Evolutionary conservation across 2,888 invertebrate genomes (phyloP), one percentile per base, ranked within the genome.

Genomic region (Phlogophora meticulosa): DNA sequence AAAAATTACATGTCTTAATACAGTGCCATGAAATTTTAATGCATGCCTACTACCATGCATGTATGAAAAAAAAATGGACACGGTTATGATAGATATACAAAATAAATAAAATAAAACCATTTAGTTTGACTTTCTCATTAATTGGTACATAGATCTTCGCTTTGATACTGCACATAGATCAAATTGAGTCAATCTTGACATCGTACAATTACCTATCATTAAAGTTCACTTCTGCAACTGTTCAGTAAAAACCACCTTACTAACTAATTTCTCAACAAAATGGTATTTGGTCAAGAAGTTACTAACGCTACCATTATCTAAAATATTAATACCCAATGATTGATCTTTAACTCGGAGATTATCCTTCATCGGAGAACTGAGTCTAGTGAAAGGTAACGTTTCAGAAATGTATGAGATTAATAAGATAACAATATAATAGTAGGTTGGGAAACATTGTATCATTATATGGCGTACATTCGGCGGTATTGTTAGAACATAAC

Each of bases 341-440:
- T 71, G 76, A 76, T 79, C 68, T 68, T 52, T 52, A 68, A 52
- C 24, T 68, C 51, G 13, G 38, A 59, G 60, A 78, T 65, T 72
- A 78, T 81, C 81, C 77, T 73, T 76, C 70, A 62, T 62, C 55
- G 48, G 28, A 28, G 22, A 68, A 13, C n/a, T 22, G 1, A 66
- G 53, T 38, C 40, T 61, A 74, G 87, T 87, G 86, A 87, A 87
- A 86, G 87, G 86, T 69, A 84, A 57, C 55, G 43, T 66, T 63
- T 72, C 81, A 82, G 81, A 87, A 85, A 84, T 83, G 65, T 81
- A 72, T 53, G 52, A 83, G 86, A 86, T 78, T 76, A 77, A 79
- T 56, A 62, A 82, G 85, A 87, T 85, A 87, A 85, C 73, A 65
- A 80, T 69, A 82, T 86, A 85, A 83, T 82, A 75, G 71, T 17